Evolutionary conservation across 92 coral and sea anemone genomes (phyloP).

Genomic region (Pocillopora grandis): DNA sequence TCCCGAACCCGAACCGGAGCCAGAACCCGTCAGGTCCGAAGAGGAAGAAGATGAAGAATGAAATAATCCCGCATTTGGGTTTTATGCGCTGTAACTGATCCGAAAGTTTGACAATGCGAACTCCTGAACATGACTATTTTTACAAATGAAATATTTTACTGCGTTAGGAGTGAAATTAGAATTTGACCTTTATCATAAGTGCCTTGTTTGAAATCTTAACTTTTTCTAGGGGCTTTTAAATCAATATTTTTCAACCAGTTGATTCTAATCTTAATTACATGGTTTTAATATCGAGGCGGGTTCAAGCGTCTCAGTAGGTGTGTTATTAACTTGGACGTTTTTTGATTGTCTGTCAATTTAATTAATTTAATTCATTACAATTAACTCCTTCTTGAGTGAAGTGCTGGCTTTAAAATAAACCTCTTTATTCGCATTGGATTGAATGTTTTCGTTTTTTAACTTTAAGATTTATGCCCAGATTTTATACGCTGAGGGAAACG

Average conservation of each 20-base stretch:
- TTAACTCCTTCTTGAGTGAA: neutral
- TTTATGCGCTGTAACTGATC: neutral
- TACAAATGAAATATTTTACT: neutral
- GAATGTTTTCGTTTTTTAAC: neutral
- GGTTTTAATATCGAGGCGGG: constrained; percentile 7
- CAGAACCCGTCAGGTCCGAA: constrained; percentile 22
- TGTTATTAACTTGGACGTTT: neutral
- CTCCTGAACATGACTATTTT: neutral
- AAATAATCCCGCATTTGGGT: neutral
- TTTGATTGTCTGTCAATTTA: neutral
- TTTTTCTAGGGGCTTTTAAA: neutral
- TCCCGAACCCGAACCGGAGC: constrained; percentile 16
- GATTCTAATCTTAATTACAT: neutral
- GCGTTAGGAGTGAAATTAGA: neutral
- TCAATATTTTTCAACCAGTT: neutral
- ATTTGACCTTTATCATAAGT: neutral
- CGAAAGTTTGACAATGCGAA: constrained; percentile 23
- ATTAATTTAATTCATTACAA: neutral
- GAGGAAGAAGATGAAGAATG: constrained; percentile 40
- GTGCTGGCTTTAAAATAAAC: constrained; percentile 1
- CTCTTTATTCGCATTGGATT: neutral
- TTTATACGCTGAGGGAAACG: no score
- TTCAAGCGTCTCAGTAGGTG: neutral
- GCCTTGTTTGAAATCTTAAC: neutral
- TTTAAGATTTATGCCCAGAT: no score